Conservation (phyloP, 2,888 invertebrate species). For the Chrysolina haemoptera region DNA sequence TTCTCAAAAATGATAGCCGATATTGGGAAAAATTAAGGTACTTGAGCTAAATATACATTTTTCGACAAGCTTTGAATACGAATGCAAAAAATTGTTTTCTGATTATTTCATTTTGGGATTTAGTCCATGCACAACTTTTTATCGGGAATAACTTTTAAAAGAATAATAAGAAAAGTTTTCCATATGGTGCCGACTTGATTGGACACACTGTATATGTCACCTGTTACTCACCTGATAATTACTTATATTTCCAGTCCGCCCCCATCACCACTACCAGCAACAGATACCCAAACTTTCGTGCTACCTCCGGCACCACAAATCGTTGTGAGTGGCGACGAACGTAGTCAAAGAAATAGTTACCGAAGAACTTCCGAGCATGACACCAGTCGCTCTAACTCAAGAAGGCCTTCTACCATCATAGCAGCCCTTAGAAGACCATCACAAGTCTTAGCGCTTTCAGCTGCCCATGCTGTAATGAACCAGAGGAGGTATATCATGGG, state of each 20-base stretch:
- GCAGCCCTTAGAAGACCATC: conserved; percentile 77
- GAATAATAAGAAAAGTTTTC: no score
- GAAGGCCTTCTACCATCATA: conserved; percentile 77
- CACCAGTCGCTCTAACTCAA: conserved; percentile 60
- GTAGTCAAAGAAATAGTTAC: conserved; percentile 4
- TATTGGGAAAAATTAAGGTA: no score
- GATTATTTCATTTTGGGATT: no score
- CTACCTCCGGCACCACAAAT: conserved; percentile 36
- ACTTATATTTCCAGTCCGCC: conserved; percentile 35
- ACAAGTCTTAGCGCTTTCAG: conserved; percentile 74
- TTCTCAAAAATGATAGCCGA: no score
- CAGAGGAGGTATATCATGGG: conserved; percentile 63
- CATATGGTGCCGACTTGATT: no score
- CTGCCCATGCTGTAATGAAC: conserved; percentile 69
- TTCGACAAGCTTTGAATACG: no score
- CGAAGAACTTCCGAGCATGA: conserved; percentile 24
- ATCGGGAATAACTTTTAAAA: no score
- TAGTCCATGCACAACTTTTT: no score
- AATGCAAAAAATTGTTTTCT: no score
- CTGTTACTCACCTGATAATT: not conserved
- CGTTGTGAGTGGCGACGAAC: not conserved
- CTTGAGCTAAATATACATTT: no score
- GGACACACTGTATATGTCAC: no score
- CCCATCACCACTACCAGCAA: conserved; percentile 30
- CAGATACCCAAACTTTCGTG: conserved; percentile 37